phyloP scores from a whole-genome alignment of 2,797 vertebrate species.

The Propithecus deckenii region DNA sequence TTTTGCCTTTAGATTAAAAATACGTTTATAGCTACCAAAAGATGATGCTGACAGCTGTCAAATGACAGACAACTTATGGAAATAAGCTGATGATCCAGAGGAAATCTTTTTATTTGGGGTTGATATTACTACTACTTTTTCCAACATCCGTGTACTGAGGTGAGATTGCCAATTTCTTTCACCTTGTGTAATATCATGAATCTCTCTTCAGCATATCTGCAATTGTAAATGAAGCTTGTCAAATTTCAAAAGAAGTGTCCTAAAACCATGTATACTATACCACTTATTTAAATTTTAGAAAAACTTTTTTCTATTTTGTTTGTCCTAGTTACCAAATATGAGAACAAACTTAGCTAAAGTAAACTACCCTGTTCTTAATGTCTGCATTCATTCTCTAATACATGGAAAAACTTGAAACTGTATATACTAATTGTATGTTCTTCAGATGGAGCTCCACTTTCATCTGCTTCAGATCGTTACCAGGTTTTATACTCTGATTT shows the following conservation, averaged over 20 bases:
- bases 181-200: neutral
- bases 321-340: neutral
- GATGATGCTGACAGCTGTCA: neutral
- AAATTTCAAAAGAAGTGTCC: neutral
- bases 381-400: neutral
- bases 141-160: neutral
- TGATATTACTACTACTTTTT: neutral
- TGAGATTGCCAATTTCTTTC: neutral
- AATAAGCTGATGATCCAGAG: neutral
- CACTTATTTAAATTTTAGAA: slow-evolving; percentile 5
- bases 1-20: slow-evolving; percentile 44
- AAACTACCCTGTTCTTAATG: neutral
- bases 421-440: slow-evolving; percentile 56
- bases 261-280: neutral
- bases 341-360: neutral
- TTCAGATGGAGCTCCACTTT: slow-evolving; percentile 64
- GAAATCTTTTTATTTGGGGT: neutral
- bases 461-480: slow-evolving; percentile 31
- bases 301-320: neutral
- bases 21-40: neutral
- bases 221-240: neutral
- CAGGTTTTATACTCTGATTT: slow-evolving; percentile 23
- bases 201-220: neutral
- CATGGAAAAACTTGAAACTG: slow-evolving; percentile 58
- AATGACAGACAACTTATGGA: neutral